Percentiles rank a stretch among this genome's conserved stretches.
Evolutionary conservation across 2,797 vertebrate genomes (phyloP).

Genomic region (Naso thynnoides): DNA sequence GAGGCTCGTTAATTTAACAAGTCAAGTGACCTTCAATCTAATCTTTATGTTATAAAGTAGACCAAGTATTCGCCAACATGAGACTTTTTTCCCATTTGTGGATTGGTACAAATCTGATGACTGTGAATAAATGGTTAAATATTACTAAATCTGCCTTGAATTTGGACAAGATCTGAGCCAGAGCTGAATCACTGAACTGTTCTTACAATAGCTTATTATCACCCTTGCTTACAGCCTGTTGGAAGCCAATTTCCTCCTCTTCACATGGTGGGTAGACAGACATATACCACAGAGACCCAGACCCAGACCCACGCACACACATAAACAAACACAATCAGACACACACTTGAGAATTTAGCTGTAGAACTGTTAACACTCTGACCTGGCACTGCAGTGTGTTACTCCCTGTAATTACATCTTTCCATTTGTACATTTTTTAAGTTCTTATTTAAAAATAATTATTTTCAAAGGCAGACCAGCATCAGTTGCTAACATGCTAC

Average conservation of each 20-base stretch:
- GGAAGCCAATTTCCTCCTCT: conserved; percentile 37
- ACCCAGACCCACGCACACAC: not conserved
- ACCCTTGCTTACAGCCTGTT: conserved; percentile 33
- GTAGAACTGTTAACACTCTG: too few relatives aligned
- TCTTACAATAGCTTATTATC: conserved; percentile 42
- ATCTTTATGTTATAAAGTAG: too few relatives aligned
- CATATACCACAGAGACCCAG: not conserved
- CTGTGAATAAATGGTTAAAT: not conserved
- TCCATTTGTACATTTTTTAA: too few relatives aligned
- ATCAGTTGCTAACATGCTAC: too few relatives aligned
- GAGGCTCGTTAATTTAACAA: not conserved
- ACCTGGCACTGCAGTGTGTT: too few relatives aligned
- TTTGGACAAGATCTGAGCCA: conserved; percentile 10
- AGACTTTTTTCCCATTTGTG: not conserved
- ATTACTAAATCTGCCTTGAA: not conserved
- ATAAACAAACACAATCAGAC: too few relatives aligned
- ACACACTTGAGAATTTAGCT: too few relatives aligned
- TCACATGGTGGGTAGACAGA: too few relatives aligned
- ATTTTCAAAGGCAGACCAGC: too few relatives aligned
- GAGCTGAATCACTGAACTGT: conserved; percentile 9
- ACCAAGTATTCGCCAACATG: not conserved
- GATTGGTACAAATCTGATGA: not conserved
- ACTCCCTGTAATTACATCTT: too few relatives aligned
- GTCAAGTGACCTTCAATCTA: not conserved
- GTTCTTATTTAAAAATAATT: too few relatives aligned